Evolutionary conservation across 2,113 vertebrate species (phyloP).

Genomic region (Serinus canaria): DNA sequence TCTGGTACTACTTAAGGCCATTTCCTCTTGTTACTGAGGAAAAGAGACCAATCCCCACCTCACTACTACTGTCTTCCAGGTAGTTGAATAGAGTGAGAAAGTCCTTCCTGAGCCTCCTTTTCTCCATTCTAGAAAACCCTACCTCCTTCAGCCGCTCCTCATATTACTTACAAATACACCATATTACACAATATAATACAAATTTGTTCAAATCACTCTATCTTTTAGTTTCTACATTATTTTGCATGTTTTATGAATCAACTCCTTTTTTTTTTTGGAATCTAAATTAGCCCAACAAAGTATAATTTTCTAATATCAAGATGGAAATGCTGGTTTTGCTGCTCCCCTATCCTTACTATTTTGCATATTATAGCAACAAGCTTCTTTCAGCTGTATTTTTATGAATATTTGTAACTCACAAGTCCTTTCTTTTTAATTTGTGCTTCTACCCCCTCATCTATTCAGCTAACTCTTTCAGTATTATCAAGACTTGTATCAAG

Average conservation of each 20-base stretch:
- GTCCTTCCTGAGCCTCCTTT: background rate
- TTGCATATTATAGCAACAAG: background rate
- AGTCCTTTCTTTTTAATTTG: background rate
- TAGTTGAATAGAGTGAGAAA: background rate
- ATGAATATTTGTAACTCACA: background rate
- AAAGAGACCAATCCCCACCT: background rate
- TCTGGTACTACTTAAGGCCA: background rate
- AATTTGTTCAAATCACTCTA: background rate
- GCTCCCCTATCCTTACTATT: background rate
- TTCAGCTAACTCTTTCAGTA: background rate
- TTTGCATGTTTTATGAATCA: background rate
- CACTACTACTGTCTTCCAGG: background rate
- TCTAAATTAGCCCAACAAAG: background rate
- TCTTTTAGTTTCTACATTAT: background rate
- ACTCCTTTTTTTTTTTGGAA: background rate
- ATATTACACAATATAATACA: background rate
- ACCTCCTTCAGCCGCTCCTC: background rate
- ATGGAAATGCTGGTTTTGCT: background rate
- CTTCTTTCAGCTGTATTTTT: background rate
- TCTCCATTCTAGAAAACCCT: background rate
- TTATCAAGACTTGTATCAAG: background rate
- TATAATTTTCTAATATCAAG: background rate
- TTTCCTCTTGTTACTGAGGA: background rate
- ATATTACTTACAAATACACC: background rate
- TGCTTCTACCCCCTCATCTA: background rate